Evolutionary conservation across 2,113 vertebrate genomes (phyloP), one percentile per base, ranked within the genome.

Genomic region (Ptilonorhynchus violaceus): DNA sequence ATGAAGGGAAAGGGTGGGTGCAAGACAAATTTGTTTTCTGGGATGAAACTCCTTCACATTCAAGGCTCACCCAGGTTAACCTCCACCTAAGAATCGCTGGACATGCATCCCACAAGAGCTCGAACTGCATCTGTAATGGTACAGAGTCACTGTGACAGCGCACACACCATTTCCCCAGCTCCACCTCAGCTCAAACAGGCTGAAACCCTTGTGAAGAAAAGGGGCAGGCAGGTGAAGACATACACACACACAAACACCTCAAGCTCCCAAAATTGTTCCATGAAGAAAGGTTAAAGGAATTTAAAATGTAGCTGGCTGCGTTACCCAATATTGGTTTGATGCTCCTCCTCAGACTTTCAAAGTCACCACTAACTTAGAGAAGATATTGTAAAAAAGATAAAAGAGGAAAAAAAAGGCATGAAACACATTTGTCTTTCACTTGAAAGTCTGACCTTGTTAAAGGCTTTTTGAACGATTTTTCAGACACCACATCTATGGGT

Each of bases 91-190:
- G 58, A 95, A 35, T 20, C 39, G 11, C 53, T 16, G 78, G 60
- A 62, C 17, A 20, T 4, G 19, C 30, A 56, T 21, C 35, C 63
- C 35, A 9, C 18, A 37, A 46, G 35, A 69, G 31, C 37, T 1
- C 6, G 37, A 73, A 0, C 0, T 4, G 1, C 12, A 59, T 24
- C 33, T 13, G 6, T 5, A 50, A 49, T 0, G 2, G 63, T 3
- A 22, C 0, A 84, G 31, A 53, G 47, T 15, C 0, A 0, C 6
- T 6, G 19, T 5, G 46, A 77, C 1, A 1, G 3, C 1, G 27
- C 5, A 46, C 25, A 25, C 8, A 7, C 5, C 1, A 2, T 5
- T 46, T n/a, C 47, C 22, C 10, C 25, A 17, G 16, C 46, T 52
- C 56, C 60, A 72, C 10, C 58, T 64, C 68, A 31, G 60, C n/a